Base-by-base conservation (phyloP, 1,140 invertebrate genomes). In the Phymastichus coffea region DNA sequence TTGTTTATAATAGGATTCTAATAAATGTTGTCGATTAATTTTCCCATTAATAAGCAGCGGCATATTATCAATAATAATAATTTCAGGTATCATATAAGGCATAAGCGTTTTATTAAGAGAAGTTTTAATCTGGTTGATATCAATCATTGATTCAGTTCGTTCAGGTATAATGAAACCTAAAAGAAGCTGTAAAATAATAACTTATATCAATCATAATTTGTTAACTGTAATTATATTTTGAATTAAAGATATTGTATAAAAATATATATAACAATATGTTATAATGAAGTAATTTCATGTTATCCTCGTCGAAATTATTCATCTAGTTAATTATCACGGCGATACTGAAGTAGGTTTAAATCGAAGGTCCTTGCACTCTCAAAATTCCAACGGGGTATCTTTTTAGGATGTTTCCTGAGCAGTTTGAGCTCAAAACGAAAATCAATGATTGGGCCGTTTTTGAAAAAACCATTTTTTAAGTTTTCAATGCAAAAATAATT, bases 31-130 rank as follows among this genome's bases (percentile, higher is more conserved):
- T 55, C 92, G 81, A 74, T 95, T 92, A 9, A 88, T 87, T 81
- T 94, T 95, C 6, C 92, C 92, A 74, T 94, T 95, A 0, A 90
- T 88, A 9, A 94, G 74, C 3, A 92, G 75, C 0, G 92, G 92
- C 57, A 94, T 85, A 6, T 73, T 82, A 8, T 91, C 86, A 4
- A 93, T 72, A 1, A 90, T 72, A 7, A 92, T 81, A 0, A 93
- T 83, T 80, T 86, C 72, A 0, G 91, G 91, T 8, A 91, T 80
- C 88, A 92, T 92, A 70, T 93, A 93, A 6, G 84, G 75, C 0
- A 88, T 84, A 3, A 92, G 70, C 38, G 79, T 82, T 49, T 82
- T 82, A 69, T 84, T 83, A 19, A 93, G 72, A 14, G 80, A 72
- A 1, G 73, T 70, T 70, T 91, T 88, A 23, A 92, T 83, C 57